phyloP scores from a whole-genome alignment of 2,888 invertebrate genomes.

The Phyto melanocephala region DNA sequence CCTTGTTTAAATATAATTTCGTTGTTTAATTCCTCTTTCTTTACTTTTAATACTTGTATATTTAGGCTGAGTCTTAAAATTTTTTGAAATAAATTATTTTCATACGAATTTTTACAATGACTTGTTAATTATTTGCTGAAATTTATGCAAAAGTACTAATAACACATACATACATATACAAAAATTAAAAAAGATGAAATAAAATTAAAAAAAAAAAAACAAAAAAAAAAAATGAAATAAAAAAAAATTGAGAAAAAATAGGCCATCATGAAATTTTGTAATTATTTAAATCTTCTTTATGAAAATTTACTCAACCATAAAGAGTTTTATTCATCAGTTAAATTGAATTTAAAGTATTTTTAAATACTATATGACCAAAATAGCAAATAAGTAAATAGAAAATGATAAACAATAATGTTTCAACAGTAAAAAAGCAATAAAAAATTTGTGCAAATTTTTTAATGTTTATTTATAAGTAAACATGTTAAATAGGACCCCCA shows the following conservation, averaged over 20 bases:
- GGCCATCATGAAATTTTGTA: no score
- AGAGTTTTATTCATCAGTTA: not conserved
- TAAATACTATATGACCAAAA: not conserved
- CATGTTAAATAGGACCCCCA: no score
- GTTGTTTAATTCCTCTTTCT: not conserved
- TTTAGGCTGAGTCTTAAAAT: not conserved
- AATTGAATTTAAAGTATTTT: not conserved
- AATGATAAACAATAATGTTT: not conserved
- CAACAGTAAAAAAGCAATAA: no score
- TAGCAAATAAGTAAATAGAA: not conserved
- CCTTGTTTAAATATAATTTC: not conserved
- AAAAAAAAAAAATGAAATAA: no score
- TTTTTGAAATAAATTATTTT: not conserved
- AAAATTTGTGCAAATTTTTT: not conserved
- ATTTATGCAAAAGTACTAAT: not conserved
- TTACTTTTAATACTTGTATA: not conserved
- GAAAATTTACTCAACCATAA: conserved; percentile 21
- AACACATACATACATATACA: not conserved
- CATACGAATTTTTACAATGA: not conserved
- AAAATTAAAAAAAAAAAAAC: not conserved
- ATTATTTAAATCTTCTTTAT: not conserved
- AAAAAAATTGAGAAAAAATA: no score
- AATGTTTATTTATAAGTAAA: not conserved
- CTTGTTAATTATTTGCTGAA: conserved; percentile 32
- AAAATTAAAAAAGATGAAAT: not conserved